Conservation (phyloP, 2,113 vertebrate genomes). For the Scomber japonicus region DNA sequence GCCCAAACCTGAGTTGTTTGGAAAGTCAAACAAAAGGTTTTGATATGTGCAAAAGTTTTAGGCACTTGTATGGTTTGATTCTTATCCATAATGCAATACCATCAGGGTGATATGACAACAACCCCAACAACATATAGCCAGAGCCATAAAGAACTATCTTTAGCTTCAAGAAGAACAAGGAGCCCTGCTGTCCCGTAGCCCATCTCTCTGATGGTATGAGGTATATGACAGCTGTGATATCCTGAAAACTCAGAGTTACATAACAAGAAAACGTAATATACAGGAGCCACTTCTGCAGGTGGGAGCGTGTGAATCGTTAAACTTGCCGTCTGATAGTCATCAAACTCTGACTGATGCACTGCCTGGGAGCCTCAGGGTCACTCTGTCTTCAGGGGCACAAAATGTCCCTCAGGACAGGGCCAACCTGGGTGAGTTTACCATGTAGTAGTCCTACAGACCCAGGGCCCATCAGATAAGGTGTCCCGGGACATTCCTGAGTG, state of each 20-base stretch:
- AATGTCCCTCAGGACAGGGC: conserved; percentile 40
- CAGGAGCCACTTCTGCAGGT: conserved; percentile 31
- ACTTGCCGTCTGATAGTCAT: conserved; percentile 22
- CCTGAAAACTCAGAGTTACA: background rate
- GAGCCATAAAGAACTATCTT: too few relatives aligned
- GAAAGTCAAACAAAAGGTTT: background rate
- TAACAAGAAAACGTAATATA: conserved; percentile 3
- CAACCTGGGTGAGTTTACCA: conserved; percentile 57
- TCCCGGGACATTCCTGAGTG: conserved; percentile 75
- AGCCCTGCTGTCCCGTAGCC: too few relatives aligned
- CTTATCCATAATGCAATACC: too few relatives aligned
- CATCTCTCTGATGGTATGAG: background rate
- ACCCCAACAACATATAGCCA: too few relatives aligned
- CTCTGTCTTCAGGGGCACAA: conserved; percentile 23
- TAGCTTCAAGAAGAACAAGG: too few relatives aligned
- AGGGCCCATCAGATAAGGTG: conserved; percentile 77
- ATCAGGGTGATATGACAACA: too few relatives aligned
- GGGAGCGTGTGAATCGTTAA: conserved; percentile 13
- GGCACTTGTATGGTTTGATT: too few relatives aligned
- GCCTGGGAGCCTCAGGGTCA: conserved; percentile 11
- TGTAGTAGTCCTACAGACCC: conserved; percentile 22
- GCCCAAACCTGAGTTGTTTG: too few relatives aligned
- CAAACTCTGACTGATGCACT: conserved; percentile 11
- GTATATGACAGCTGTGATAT: background rate
- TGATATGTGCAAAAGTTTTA: too few relatives aligned